Percentiles rank a stretch among this genome's conserved stretches.
Conservation (phyloP, 2,113 vertebrate species). For the Podiceps cristatus region DNA sequence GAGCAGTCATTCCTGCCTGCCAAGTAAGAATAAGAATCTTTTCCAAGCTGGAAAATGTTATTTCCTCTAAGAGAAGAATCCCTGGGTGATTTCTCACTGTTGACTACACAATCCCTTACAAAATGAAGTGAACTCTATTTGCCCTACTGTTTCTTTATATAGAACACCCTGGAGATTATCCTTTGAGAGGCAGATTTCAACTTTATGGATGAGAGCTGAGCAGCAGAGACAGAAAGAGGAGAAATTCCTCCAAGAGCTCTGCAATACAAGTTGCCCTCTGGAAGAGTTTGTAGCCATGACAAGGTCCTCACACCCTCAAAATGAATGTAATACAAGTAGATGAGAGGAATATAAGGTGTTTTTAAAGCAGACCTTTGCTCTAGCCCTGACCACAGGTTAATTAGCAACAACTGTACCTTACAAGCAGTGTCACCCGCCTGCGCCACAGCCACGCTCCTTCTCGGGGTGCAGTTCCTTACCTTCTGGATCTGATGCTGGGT, state of each 20-base stretch:
- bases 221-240: neutral
- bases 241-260: neutral
- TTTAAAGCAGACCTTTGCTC: neutral
- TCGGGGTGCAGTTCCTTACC: conserved; percentile 63
- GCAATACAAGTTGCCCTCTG: accelerated
- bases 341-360: neutral
- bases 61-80: neutral
- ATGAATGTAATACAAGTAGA: accelerated
- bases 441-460: accelerated
- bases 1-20: neutral
- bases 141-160: conserved; percentile 7
- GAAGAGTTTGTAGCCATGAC: neutral
- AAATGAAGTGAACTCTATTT: neutral
- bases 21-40: neutral
- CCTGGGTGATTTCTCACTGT: neutral
- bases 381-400: no score
- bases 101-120: neutral
- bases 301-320: neutral
- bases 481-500: conserved; percentile 76
- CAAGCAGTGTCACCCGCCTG: accelerated
- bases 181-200: neutral
- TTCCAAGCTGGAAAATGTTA: neutral
- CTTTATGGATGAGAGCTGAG: neutral
- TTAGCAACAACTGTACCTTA: accelerated
- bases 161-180: conserved; percentile 54